phyloP scores from a whole-genome alignment of 2,113 vertebrate species.

The Vombatus ursinus region DNA sequence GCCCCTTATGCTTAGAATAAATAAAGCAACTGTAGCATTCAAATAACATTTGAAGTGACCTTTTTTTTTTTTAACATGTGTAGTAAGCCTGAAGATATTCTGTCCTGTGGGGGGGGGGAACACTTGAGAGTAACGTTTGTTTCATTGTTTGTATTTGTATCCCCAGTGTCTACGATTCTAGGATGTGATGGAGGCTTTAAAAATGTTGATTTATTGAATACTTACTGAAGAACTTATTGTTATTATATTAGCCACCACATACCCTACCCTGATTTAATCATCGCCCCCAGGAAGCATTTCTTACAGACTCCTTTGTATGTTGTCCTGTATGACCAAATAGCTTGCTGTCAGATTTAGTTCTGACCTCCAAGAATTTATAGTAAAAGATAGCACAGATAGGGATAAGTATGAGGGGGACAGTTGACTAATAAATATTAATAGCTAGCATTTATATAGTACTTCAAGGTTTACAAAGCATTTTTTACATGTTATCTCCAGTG shows the following conservation, averaged over 20 bases:
- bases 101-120: too few species aligned
- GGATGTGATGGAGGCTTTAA: neutral
- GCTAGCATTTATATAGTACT: neutral
- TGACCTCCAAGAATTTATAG: neutral
- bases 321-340: neutral
- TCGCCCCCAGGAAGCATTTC: neutral
- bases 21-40: neutral
- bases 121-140: neutral
- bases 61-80: neutral
- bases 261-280: neutral
- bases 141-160: neutral
- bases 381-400: neutral
- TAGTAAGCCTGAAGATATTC: neutral
- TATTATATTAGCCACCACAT: neutral
- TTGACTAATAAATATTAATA: neutral
- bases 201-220: neutral
- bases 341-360: neutral
- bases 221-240: neutral
- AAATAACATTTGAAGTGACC: neutral
- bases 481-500: conserved; percentile 30
- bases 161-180: neutral
- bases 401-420: neutral
- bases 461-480: neutral
- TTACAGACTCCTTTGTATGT: neutral
- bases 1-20: too few species aligned